Percentiles rank a stretch among this genome's conserved stretches.
These are phyloP conservation scores for Congeria kusceri DNA, from an alignment of 2,888 invertebrate species.

Conservation along the genomic window DNA sequence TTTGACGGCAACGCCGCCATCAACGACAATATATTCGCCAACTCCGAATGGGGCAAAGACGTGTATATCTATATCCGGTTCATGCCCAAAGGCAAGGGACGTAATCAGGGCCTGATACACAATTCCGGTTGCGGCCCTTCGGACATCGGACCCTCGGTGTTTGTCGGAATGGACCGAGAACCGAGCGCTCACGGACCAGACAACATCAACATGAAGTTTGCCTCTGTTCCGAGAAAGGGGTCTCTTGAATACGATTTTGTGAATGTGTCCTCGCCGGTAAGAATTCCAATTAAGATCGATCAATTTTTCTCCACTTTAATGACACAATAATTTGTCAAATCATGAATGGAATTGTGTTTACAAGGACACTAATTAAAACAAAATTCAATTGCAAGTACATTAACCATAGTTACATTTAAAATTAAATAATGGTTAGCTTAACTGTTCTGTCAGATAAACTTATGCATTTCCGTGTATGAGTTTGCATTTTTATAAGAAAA, in stretches of 20 bases:
- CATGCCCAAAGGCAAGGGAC: conserved; percentile 52
- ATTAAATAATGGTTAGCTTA: too few relatives aligned
- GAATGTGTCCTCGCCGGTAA: conserved; percentile 56
- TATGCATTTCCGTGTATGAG: too few relatives aligned
- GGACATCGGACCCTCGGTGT: conserved; percentile 62
- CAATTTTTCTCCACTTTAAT: too few relatives aligned
- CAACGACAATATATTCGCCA: conserved; percentile 60
- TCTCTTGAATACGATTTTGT: conserved; percentile 53
- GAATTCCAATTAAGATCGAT: not conserved
- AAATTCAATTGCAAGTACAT: too few relatives aligned
- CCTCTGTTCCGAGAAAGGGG: conserved; percentile 35
- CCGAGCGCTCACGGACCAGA: conserved; percentile 9
- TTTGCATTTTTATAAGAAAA: too few relatives aligned
- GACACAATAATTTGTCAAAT: too few relatives aligned
- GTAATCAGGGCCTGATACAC: conserved; percentile 52
- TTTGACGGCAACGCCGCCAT: conserved; percentile 57
- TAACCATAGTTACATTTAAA: too few relatives aligned
- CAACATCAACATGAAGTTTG: conserved; percentile 56
- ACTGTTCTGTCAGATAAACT: too few relatives aligned
- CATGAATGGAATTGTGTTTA: too few relatives aligned
- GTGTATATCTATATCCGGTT: conserved; percentile 58
- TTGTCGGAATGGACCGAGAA: conserved; percentile 57
- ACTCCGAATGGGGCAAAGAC: conserved; percentile 58
- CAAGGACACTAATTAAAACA: too few relatives aligned
- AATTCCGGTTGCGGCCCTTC: conserved; percentile 64